phyloP scores from a whole-genome alignment of 2,888 invertebrate genomes.

The Tachina lurida region DNA sequence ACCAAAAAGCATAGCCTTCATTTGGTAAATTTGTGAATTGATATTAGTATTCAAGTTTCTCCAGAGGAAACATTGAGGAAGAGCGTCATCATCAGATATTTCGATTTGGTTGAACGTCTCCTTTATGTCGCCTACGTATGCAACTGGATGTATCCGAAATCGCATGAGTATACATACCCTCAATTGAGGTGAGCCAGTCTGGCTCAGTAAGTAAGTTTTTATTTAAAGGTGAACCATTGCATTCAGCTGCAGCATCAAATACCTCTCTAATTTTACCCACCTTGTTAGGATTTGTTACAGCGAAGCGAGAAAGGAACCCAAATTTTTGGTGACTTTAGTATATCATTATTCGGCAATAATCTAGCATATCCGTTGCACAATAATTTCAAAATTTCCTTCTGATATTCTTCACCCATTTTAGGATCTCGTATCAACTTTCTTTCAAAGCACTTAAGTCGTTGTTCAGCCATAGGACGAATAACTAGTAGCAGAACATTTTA shows the following conservation, averaged over 20 bases:
- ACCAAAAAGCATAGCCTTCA: too few species aligned
- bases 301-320: slow-evolving; percentile 74
- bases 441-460: slow-evolving; percentile 23
- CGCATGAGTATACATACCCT: too few species aligned
- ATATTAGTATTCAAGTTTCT: too few species aligned
- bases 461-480: slow-evolving; percentile 5
- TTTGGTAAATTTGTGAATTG: too few species aligned
- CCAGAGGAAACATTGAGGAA: too few species aligned
- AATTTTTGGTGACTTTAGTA: slow-evolving; percentile 18
- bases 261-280: slow-evolving; percentile 75
- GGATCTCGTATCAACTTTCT: slow-evolving; percentile 34
- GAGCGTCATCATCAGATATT: too few species aligned
- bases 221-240: slow-evolving; percentile 58
- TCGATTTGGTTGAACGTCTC: too few species aligned
- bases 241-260: slow-evolving; percentile 74
- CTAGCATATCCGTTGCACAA: slow-evolving; percentile 3
- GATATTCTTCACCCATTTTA: slow-evolving; percentile 1
- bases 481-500: background rate
- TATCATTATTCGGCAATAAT: background rate
- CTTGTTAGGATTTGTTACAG: slow-evolving; percentile 73
- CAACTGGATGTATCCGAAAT: too few species aligned
- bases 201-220: slow-evolving; percentile 69
- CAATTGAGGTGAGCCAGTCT: background rate
- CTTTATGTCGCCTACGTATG: too few species aligned
- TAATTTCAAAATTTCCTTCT: background rate